Evolutionary conservation across 1,140 invertebrate species (phyloP).

Genomic region (Drosophila melanica): DNA sequence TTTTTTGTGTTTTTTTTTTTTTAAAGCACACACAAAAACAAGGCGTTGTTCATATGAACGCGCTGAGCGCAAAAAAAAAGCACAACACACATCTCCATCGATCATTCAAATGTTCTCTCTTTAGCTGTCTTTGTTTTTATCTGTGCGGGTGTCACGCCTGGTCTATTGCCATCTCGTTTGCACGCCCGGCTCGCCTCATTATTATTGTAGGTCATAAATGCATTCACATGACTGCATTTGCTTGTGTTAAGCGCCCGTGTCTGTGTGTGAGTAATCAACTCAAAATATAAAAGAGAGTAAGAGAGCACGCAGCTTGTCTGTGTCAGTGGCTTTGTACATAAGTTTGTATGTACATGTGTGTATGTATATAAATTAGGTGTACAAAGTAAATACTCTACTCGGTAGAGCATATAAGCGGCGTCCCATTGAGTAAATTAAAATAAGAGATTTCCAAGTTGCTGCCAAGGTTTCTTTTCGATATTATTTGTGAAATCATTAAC

Average conservation of each 20-base stretch:
- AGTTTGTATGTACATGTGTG: constrained; percentile 4
- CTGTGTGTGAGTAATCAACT: constrained; percentile 7
- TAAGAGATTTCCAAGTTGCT: not conserved
- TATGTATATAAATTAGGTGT: constrained; percentile 18
- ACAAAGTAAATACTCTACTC: constrained; percentile 21
- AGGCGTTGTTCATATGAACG: constrained; percentile 21
- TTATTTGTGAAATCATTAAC: too few relatives aligned
- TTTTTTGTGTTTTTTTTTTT: too few relatives aligned
- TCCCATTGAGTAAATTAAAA: not conserved
- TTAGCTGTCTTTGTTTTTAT: constrained; percentile 11
- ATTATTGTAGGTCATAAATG: constrained; percentile 78
- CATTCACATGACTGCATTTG: constrained; percentile 67
- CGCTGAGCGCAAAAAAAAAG: not conserved
- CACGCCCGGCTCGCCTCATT: constrained; percentile 31
- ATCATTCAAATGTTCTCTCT: constrained; percentile 25
- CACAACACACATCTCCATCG: constrained; percentile 8
- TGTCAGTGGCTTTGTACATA: not conserved
- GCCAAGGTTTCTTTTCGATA: not conserved
- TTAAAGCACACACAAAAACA: constrained; percentile 7
- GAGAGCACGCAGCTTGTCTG: constrained; percentile 12
- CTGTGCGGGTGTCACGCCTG: constrained; percentile 23
- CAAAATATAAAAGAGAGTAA: not conserved
- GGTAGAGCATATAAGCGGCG: not conserved
- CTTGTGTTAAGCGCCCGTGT: constrained; percentile 26
- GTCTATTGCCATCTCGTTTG: constrained; percentile 41